A percentile compares a stretch with the other conserved stretches of the same genome.
These are phyloP conservation scores for Cettia cetti DNA, from an alignment of 2,113 vertebrate genomes.

Conservation along the genomic window DNA sequence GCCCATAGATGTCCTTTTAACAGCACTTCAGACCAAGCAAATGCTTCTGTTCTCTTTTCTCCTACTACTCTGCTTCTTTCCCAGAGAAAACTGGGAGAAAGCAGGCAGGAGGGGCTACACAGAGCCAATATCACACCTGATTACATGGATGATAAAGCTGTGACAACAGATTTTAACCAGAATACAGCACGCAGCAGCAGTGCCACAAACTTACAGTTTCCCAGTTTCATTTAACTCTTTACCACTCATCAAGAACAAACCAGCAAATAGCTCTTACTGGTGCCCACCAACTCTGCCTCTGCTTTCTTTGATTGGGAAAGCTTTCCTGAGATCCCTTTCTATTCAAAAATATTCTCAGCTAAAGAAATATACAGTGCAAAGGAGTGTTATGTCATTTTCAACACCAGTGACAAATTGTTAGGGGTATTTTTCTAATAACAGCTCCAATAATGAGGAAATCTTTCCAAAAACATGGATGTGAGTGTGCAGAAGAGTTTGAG, in stretches of 20 bases:
- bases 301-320: neutral
- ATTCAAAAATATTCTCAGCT: neutral
- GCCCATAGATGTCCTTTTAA: slow-evolving; percentile 44
- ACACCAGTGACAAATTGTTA: neutral
- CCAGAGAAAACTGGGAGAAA: slow-evolving; percentile 24
- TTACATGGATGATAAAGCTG: slow-evolving; percentile 41
- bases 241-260: neutral
- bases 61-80: slow-evolving; percentile 7
- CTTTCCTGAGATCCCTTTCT: neutral
- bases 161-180: slow-evolving; percentile 29
- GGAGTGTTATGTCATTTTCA: neutral
- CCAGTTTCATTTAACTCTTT: slow-evolving; percentile 15
- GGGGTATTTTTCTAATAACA: neutral
- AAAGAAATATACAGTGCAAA: neutral
- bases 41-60: slow-evolving; percentile 10
- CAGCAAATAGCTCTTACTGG: neutral
- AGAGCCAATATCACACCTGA: slow-evolving; percentile 50
- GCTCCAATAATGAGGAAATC: neutral
- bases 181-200: neutral
- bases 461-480: neutral
- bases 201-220: neutral
- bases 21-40: slow-evolving; percentile 66
- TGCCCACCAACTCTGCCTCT: neutral
- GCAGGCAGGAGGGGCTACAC: neutral
- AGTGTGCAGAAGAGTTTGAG: neutral